phyloP scores from a whole-genome alignment of 2,113 vertebrate genomes.

The Cryptomyrus ogoouensis region DNA sequence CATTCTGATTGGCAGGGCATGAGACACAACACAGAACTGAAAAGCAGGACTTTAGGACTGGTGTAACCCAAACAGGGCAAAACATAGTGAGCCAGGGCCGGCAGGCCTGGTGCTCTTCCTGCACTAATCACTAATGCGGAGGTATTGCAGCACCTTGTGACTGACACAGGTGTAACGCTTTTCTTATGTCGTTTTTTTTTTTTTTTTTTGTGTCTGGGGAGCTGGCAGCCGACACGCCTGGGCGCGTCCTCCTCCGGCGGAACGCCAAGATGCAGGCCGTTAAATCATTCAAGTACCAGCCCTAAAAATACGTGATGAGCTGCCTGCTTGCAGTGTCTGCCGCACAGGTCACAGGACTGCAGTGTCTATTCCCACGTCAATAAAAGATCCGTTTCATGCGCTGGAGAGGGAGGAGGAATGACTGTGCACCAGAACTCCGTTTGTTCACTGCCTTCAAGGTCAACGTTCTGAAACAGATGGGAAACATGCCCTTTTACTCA shows the following conservation, averaged over 20 bases:
- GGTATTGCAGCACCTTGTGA: not conserved
- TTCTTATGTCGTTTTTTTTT: no score
- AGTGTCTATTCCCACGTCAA: not conserved
- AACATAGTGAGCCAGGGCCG: not conserved
- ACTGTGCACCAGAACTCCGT: not conserved
- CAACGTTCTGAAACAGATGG: not conserved
- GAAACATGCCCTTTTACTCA: not conserved
- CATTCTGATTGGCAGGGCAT: not conserved
- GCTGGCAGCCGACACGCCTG: not conserved
- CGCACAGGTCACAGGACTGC: not conserved
- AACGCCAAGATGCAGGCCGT: not conserved
- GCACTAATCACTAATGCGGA: not conserved
- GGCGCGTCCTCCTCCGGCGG: not conserved
- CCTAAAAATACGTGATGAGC: constrained; percentile 35
- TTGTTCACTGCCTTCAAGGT: not conserved
- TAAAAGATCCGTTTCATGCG: not conserved
- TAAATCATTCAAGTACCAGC: constrained; percentile 33
- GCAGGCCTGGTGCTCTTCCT: not conserved
- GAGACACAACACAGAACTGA: not conserved
- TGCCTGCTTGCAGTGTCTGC: constrained; percentile 12
- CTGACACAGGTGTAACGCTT: not conserved
- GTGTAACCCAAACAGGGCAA: not conserved
- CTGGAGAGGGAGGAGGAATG: not conserved
- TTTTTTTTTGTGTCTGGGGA: not conserved
- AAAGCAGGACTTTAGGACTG: not conserved